A percentile compares a stretch with the other conserved stretches of the same genome.
These are phyloP conservation scores for Scytalopus superciliaris DNA, from an alignment of 2,113 vertebrate genomes.

Conservation along the genomic window DNA sequence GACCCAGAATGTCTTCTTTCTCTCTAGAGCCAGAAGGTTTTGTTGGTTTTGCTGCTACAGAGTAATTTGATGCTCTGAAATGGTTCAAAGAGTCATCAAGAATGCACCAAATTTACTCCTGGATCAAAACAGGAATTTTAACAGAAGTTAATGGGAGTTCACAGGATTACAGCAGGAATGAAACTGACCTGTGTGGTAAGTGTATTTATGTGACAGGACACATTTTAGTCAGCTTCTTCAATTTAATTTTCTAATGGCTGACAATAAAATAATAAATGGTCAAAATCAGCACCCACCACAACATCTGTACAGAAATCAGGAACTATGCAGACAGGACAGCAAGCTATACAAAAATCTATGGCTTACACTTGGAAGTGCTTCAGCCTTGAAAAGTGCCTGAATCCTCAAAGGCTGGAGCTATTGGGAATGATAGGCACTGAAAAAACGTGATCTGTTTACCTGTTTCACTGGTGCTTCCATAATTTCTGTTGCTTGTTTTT, in stretches of 20 bases:
- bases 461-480: not conserved
- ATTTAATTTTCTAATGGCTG: not conserved
- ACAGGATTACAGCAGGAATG: not conserved
- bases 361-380: not conserved
- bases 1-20: not conserved
- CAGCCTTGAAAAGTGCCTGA: not conserved
- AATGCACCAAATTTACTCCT: not conserved
- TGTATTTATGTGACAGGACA: not conserved
- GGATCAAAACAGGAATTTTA: not conserved
- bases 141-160: not conserved
- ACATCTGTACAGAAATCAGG: not conserved
- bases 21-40: not conserved
- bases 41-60: slow-evolving; percentile 2
- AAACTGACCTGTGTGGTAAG: not conserved
- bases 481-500: not conserved
- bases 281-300: not conserved
- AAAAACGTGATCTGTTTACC: not conserved
- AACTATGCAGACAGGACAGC: not conserved
- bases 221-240: not conserved
- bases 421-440: not conserved
- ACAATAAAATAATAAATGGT: not conserved
- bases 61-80: slow-evolving; percentile 24
- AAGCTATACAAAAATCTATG: not conserved
- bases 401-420: not conserved
- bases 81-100: not conserved